Evolutionary conservation across 2,888 invertebrate species (phyloP), one percentile per base, ranked within the genome.

Genomic region (Sialis fuliginosa): DNA sequence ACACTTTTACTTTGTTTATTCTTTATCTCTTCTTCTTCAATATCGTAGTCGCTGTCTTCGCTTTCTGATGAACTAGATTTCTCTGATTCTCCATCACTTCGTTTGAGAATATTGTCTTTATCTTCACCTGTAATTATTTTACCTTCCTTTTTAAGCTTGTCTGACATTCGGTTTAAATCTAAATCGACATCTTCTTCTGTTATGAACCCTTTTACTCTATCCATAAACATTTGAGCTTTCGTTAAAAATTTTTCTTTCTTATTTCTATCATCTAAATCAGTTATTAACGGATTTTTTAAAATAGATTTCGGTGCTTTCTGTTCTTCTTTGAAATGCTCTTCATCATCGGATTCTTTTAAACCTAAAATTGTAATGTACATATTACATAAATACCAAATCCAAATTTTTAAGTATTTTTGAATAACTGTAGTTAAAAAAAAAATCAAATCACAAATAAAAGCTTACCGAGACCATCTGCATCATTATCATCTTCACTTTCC

Each of bases 171-270:
- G 58, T 91, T 85, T 6, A 93, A 70, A 66, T 93, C 93, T 30
- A 74, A 75, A 54, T 90, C 90, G 62, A 89, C 91, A 59, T 90
- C 91, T 42, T 81, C 81, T 48, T 88, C 89, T 50, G 80, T 76
- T 53, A 84, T 78, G 22, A 91, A 64, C 56, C 84, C 77, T 60
- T 86, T 82, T 53, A 91, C 84, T 53, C 75, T 74, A 51, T 88
- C 88, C 63, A 88, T 88, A 89, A 91, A 91, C 33, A 88, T 65
- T 55, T 88, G 78, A 0, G 89, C 89, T 60, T 87, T 86, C 55
- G 81, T 78, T 10, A 79, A 71, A 12, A 80, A 73, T 55, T 79
- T 82, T 5, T 81, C 75, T 45, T 79, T 75, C 51, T 81, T 81
- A 52, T 83, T 81, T 4, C 83, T 73, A 48, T 77, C 71, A 60